These are phyloP conservation scores for Megalops cyprinoides DNA, from an alignment of 2,797 vertebrate genomes.

Conservation along the genomic window DNA sequence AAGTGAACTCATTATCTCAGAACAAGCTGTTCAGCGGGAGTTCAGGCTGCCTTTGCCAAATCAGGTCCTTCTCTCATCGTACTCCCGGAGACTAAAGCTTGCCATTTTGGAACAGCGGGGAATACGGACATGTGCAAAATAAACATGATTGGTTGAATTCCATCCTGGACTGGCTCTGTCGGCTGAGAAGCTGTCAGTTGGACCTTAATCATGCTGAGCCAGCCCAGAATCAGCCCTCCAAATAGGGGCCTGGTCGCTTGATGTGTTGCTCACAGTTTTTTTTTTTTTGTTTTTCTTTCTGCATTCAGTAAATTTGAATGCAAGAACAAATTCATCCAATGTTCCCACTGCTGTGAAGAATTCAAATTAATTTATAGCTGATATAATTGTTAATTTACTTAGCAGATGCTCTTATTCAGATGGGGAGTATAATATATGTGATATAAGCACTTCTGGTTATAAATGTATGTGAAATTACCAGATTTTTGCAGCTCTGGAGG, in stretches of 20 bases:
- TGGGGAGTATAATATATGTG: too few species aligned
- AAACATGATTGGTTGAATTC: constrained; percentile 20
- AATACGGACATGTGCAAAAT: background rate
- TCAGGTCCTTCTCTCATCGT: constrained; percentile 31
- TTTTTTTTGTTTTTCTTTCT: constrained; percentile 8
- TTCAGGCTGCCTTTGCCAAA: constrained; percentile 37
- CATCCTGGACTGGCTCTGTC: constrained; percentile 12
- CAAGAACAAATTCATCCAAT: background rate
- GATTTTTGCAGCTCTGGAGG: too few species aligned
- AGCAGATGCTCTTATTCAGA: too few species aligned
- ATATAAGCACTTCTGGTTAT: background rate
- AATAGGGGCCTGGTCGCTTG: background rate
- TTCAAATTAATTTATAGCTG: background rate
- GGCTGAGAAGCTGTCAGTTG: constrained; percentile 29
- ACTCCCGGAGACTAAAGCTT: constrained; percentile 17
- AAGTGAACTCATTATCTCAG: constrained; percentile 36
- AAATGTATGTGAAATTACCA: too few species aligned
- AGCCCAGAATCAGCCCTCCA: background rate
- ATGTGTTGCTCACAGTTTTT: background rate
- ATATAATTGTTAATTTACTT: constrained; percentile 2
- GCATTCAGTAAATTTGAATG: background rate
- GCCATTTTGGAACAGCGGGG: constrained; percentile 24
- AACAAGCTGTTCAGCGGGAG: constrained; percentile 1
- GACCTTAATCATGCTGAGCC: constrained; percentile 18
- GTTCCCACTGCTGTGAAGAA: background rate